These are phyloP conservation scores for Sylvietta virens DNA, from an alignment of 2,113 vertebrate species.

Conservation along the genomic window DNA sequence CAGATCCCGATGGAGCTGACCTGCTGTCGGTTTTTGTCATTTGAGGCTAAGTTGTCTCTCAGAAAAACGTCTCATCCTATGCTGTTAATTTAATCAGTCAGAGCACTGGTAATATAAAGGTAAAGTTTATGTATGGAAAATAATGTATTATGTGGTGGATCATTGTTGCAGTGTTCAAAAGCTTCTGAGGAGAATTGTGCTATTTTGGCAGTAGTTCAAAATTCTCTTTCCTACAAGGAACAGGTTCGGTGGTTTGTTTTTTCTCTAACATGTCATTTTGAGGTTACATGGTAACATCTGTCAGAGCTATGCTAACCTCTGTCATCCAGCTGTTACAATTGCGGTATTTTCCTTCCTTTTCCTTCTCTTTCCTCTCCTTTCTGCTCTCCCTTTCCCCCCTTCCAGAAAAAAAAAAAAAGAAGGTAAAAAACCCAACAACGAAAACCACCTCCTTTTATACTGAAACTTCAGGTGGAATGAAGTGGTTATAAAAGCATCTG, in stretches of 20 bases:
- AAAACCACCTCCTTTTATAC: constrained; percentile 55
- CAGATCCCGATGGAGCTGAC: neutral
- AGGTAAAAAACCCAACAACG: neutral
- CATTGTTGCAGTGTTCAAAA: neutral
- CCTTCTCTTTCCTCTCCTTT: constrained; percentile 35
- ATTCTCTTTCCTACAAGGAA: constrained; percentile 32
- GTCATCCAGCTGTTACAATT: constrained; percentile 59
- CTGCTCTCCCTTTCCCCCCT: constrained; percentile 36
- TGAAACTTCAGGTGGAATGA: constrained; percentile 80
- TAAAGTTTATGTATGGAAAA: constrained; percentile 3
- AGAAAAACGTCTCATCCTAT: neutral
- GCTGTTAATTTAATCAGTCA: constrained; percentile 20
- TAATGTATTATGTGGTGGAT: neutral
- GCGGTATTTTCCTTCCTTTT: constrained; percentile 49
- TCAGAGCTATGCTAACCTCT: constrained; percentile 58
- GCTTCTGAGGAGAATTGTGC: constrained; percentile 25
- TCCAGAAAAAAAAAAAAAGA: neutral
- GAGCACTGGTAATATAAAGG: neutral
- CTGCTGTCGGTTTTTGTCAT: neutral
- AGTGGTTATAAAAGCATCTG: constrained; percentile 80
- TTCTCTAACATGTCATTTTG: constrained; percentile 28
- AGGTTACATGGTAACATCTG: constrained; percentile 58
- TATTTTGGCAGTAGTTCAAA: constrained; percentile 43
- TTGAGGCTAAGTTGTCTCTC: neutral
- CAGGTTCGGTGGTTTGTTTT: constrained; percentile 29